These are phyloP conservation scores for Netelia fuscicornis DNA, from an alignment of 2,888 invertebrate genomes.

Conservation along the genomic window DNA sequence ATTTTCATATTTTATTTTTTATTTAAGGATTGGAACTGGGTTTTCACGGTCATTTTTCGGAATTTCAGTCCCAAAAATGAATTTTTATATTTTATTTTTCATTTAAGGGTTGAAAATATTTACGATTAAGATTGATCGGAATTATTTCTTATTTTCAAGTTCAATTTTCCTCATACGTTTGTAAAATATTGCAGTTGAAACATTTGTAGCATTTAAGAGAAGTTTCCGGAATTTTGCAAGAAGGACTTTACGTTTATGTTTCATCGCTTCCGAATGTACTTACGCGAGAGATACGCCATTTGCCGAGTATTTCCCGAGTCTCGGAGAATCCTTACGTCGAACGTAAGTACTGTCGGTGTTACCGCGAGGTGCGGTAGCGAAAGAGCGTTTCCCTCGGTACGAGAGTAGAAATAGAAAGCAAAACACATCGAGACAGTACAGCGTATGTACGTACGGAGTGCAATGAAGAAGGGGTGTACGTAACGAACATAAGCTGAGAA, in stretches of 20 bases:
- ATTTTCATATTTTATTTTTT: too few relatives aligned
- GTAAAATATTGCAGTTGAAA: background rate
- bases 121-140: too few relatives aligned
- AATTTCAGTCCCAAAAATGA: background rate
- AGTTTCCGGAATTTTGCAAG: constrained; percentile 35
- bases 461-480: constrained; percentile 68
- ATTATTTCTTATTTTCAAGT: too few relatives aligned
- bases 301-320: background rate
- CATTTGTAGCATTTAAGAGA: background rate
- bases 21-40: background rate
- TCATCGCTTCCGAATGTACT: constrained; percentile 73
- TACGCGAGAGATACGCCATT: constrained; percentile 19
- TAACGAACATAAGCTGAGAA: constrained; percentile 81
- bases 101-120: background rate
- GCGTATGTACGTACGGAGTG: constrained; percentile 41
- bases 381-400: background rate
- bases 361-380: background rate
- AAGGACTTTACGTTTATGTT: constrained; percentile 73
- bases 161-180: background rate
- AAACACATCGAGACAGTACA: constrained; percentile 44
- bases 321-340: background rate
- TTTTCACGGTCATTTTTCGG: background rate
- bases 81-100: background rate
- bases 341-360: constrained; percentile 9
- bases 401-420: constrained; percentile 6